These are phyloP conservation scores for Nettapus auritus DNA, from an alignment of 2,113 vertebrate species.

Conservation along the genomic window DNA sequence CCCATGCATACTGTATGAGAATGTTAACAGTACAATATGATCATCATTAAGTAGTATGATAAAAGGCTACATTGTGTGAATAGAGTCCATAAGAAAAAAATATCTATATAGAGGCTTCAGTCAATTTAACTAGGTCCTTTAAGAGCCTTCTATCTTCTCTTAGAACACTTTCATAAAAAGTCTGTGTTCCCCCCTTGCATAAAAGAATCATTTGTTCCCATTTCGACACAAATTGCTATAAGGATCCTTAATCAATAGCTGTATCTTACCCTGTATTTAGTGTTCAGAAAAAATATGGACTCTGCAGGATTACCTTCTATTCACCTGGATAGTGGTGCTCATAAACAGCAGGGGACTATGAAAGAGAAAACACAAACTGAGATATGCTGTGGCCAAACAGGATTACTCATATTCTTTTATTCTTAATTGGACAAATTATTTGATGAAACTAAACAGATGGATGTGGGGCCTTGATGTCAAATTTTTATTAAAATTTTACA, in stretches of 20 bases:
- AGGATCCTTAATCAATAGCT: conserved; percentile 43
- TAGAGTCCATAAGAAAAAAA: conserved; percentile 64
- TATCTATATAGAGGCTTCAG: conserved; percentile 10
- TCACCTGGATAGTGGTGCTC: conserved; percentile 7
- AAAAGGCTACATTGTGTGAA: conserved; percentile 69
- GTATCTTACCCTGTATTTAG: conserved; percentile 64
- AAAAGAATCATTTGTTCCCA: conserved; percentile 50
- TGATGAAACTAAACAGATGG: conserved; percentile 69
- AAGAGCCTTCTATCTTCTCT: conserved; percentile 23
- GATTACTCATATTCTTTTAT: conserved; percentile 47
- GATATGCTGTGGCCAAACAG: conserved; percentile 69
- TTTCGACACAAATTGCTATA: conserved; percentile 50
- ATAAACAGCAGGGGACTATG: not conserved
- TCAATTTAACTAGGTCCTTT: conserved; percentile 23
- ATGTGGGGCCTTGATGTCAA: conserved; percentile 69
- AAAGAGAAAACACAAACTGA: conserved; percentile 56
- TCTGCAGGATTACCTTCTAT: conserved; percentile 25
- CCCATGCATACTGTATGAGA: conserved; percentile 68
- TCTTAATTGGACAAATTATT: conserved; percentile 64
- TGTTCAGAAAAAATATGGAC: conserved; percentile 40
- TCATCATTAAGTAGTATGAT: conserved; percentile 62
- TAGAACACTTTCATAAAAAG: not conserved
- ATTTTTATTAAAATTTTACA: conserved; percentile 79
- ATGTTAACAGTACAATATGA: conserved; percentile 68
- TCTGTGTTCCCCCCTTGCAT: not conserved